Conservation (phyloP, 1,140 invertebrate genomes). For the Caenorhabditis inopinata region DNA sequence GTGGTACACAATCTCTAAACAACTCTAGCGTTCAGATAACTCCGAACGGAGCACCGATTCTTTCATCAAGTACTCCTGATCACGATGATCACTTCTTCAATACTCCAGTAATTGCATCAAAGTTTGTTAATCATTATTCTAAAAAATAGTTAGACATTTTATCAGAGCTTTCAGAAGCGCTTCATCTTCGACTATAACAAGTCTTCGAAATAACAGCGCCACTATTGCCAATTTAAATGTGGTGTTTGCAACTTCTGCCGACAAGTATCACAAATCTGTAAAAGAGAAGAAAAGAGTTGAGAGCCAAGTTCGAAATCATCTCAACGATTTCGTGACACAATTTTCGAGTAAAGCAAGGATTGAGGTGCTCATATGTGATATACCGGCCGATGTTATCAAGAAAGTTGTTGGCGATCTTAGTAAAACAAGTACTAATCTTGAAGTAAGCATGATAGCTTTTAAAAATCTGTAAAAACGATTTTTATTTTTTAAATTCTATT, state of each 20-base stretch:
- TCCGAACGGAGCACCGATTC: neutral
- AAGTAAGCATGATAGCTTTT: neutral
- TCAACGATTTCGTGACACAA: neutral
- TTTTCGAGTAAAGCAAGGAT: neutral
- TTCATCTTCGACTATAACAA: neutral
- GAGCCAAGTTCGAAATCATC: neutral
- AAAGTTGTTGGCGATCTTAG: conserved; percentile 16
- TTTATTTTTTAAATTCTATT: too few relatives aligned
- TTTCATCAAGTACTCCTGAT: neutral
- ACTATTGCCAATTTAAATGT: neutral
- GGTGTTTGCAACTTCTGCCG: neutral
- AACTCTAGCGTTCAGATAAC: neutral
- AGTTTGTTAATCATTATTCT: neutral
- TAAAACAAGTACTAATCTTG: neutral
- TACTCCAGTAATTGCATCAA: neutral
- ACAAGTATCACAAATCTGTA: neutral
- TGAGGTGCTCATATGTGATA: conserved; percentile 10
- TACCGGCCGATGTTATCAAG: conserved; percentile 25
- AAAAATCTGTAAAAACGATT: too few relatives aligned
- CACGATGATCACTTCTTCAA: neutral
- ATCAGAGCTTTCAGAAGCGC: conserved; percentile 11
- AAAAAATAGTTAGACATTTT: neutral
- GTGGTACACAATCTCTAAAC: neutral
- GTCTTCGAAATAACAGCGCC: neutral
- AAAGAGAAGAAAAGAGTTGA: neutral